phyloP scores from a whole-genome alignment of 2,888 invertebrate species.

The Plusia festucae region DNA sequence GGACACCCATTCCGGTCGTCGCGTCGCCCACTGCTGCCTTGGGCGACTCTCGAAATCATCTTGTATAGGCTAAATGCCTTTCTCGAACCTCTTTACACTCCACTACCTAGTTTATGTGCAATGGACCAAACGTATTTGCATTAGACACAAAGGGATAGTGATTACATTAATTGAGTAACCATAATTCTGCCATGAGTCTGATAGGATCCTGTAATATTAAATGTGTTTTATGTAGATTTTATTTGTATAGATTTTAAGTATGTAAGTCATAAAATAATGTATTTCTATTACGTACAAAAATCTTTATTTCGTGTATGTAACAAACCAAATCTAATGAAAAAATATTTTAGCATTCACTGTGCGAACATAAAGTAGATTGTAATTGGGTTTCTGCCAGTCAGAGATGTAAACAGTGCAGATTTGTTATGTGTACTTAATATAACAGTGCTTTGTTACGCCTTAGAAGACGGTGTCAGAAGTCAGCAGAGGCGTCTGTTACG shows the following conservation, averaged over 20 bases:
- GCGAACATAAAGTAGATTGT: conserved; percentile 59
- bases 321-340: conserved; percentile 16
- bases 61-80: conserved; percentile 76
- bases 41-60: conserved; percentile 72
- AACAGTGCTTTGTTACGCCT: conserved; percentile 70
- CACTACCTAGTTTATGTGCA: conserved; percentile 69
- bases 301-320: not conserved
- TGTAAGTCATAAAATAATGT: too few relatives aligned
- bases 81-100: conserved; percentile 68
- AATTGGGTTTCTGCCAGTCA: conserved; percentile 68
- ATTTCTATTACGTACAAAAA: not conserved
- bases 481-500: conserved; percentile 84
- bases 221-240: not conserved
- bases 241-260: conserved; percentile 1
- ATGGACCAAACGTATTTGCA: conserved; percentile 63
- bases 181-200: conserved; percentile 38
- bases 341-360: conserved; percentile 38
- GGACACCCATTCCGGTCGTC: conserved; percentile 71
- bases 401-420: conserved; percentile 68
- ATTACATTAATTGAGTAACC: conserved; percentile 57
- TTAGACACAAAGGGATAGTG: conserved; percentile 60
- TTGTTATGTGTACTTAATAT: conserved; percentile 74
- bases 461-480: conserved; percentile 82
- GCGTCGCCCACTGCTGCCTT: conserved; percentile 71
- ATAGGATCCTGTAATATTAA: conserved; percentile 34